Conservation (phyloP, 2,888 invertebrate genomes). For the Leistus spinibarbis region DNA sequence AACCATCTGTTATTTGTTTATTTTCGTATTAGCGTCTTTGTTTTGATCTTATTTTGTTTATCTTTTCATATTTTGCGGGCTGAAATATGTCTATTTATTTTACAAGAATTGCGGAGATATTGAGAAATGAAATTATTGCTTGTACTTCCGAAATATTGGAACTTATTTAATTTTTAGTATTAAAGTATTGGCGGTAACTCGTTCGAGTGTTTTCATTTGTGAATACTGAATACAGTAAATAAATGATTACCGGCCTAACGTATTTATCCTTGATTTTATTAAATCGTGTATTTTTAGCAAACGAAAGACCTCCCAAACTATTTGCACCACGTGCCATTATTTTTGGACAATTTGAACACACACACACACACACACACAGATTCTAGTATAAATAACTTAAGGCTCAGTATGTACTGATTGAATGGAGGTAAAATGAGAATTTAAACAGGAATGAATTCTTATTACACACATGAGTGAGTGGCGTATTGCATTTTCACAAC, state of each 20-base stretch:
- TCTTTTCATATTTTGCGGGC: no score
- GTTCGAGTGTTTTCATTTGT: not conserved
- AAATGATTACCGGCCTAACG: not conserved
- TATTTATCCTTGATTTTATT: not conserved
- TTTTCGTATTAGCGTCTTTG: no score
- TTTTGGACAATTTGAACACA: not conserved
- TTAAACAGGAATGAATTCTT: not conserved
- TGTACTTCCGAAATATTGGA: no score
- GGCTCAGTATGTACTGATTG: not conserved
- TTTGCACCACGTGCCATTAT: conserved; percentile 4
- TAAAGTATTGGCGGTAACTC: no score
- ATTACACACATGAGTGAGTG: not conserved
- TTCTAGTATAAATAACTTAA: not conserved
- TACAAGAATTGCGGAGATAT: no score
- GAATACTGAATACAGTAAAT: not conserved
- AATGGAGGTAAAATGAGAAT: not conserved
- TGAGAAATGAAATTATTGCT: no score
- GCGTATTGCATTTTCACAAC: conserved; percentile 4
- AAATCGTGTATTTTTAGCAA: not conserved
- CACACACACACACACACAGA: no score
- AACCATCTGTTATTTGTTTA: no score
- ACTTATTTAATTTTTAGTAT: no score
- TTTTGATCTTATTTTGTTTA: no score
- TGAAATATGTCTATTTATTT: no score
- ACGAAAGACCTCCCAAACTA: not conserved